Evolutionary conservation across 2,888 invertebrate species (phyloP), one percentile per base, ranked within the genome.

Genomic region (Trissonchulus latispiculum): DNA sequence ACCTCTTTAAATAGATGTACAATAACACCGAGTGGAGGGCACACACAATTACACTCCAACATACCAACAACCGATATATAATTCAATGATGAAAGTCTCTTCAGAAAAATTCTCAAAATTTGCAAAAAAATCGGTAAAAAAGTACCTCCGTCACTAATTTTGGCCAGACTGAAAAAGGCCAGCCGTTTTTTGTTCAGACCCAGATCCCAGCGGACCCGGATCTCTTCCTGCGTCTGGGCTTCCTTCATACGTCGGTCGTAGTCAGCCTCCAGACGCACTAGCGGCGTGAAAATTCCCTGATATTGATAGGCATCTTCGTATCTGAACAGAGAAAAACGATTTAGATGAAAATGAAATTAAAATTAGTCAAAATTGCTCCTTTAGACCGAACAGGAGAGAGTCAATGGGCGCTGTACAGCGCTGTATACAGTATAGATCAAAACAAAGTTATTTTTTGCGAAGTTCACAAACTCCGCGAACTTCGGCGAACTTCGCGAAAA

Each of bases 241-340:
- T 99, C 99, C 83, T 99, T 99, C 73, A 96, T 86, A 76, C 93
- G 90, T 83, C 94, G 94, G 84, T 99, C 99, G 83, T 99, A 99
- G 80, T 99, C 97, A 0, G 99, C 97, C 86, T 99, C 99, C 61
- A 97, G 86, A 82, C 94, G 93, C 0, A 99, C 95, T 37, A 99
- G 86, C 0, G 99, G 97, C 0, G 94, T 94, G 85, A 99, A 97
- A 75, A 97, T 93, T 83, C 95, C 95, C 84, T 95, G 95, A 83
- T 99, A 99, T 83, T 99, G 97, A 84, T 95, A 97, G 15, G 97
- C 99, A 86, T 99, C 97, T 84, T 97, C 96, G 82, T 99, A 99
- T 77, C 95, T 88, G 73, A 87, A 78, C 73, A 82, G 3, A 3
- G 8, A 29, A 71, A 72, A 28, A 67, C 3, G 29, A 69, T 69